These are phyloP conservation scores for Spea bombifrons DNA, from an alignment of 2,113 vertebrate species.

Conservation along the genomic window DNA sequence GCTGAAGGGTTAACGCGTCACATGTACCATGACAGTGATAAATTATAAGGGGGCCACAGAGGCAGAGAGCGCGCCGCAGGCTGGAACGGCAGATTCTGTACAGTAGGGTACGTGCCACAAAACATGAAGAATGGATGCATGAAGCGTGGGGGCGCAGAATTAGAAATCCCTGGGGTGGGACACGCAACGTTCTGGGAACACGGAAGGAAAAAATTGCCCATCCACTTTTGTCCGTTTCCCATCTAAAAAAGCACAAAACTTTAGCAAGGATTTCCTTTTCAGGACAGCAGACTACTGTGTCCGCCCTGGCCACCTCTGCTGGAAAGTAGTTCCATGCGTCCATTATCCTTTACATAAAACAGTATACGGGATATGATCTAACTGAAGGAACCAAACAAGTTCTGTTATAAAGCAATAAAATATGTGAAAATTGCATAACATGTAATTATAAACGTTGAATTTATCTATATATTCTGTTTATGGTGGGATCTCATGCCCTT, in stretches of 20 bases:
- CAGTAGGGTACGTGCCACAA: neutral
- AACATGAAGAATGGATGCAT: neutral
- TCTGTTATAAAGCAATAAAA: too few species aligned
- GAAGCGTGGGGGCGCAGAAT: neutral
- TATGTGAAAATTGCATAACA: too few species aligned
- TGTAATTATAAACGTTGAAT: too few species aligned
- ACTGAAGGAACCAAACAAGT: too few species aligned
- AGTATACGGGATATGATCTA: too few species aligned
- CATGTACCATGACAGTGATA: neutral
- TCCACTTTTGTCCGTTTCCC: too few species aligned
- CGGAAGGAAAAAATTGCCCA: neutral
- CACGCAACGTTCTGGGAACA: neutral
- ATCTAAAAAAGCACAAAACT: neutral
- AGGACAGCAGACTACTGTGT: too few species aligned
- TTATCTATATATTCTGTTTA: too few species aligned
- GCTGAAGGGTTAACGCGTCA: neutral
- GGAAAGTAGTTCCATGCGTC: neutral
- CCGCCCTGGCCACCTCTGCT: neutral
- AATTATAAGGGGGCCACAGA: neutral
- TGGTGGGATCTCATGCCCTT: too few species aligned
- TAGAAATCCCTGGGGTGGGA: neutral
- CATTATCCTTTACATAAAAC: too few species aligned
- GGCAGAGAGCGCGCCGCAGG: neutral
- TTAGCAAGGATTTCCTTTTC: too few species aligned
- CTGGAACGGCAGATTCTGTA: neutral